Percentiles rank a stretch among this genome's conserved stretches.
These are phyloP conservation scores for Marronus borbonicus DNA, from an alignment of 2,888 invertebrate genomes.

Conservation along the genomic window DNA sequence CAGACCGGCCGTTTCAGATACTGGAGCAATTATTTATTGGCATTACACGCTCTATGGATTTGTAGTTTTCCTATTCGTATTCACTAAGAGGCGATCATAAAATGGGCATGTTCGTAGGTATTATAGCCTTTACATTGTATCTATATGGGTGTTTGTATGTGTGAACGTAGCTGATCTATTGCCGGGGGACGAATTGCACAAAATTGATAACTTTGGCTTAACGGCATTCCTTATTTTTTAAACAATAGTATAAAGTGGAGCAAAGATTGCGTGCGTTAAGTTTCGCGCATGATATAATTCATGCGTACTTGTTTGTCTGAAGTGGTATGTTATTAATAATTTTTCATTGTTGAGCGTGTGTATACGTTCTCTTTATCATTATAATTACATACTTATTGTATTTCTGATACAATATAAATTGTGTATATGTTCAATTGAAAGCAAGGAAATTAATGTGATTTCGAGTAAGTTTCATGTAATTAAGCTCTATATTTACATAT, in stretches of 20 bases:
- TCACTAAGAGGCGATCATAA: not conserved
- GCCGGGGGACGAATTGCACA: conserved; percentile 33
- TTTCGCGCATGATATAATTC: conserved; percentile 38
- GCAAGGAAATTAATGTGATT: no score
- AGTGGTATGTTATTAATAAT: conserved; percentile 33
- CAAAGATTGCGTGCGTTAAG: conserved; percentile 37
- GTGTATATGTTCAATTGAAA: not conserved
- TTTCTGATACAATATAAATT: conserved; percentile 24
- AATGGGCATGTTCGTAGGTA: conserved; percentile 8
- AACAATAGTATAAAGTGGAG: conserved; percentile 36
- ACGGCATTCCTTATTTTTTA: conserved; percentile 43
- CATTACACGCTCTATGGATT: conserved; percentile 6
- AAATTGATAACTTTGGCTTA: conserved; percentile 43
- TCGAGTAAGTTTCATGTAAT: no score
- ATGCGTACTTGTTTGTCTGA: conserved; percentile 9
- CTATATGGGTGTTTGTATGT: not conserved
- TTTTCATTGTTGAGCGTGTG: conserved; percentile 21
- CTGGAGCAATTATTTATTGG: conserved; percentile 35
- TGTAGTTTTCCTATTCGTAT: conserved; percentile 29
- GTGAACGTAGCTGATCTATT: conserved; percentile 28
- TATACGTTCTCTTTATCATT: conserved; percentile 35
- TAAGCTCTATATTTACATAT: no score
- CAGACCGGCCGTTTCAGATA: conserved; percentile 28
- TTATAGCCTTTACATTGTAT: not conserved
- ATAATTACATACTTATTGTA: conserved; percentile 32